A percentile compares a stretch with the other conserved stretches of the same genome.
phyloP scores from a whole-genome alignment of 2,113 vertebrate species.

The Gracilinanus agilis region DNA sequence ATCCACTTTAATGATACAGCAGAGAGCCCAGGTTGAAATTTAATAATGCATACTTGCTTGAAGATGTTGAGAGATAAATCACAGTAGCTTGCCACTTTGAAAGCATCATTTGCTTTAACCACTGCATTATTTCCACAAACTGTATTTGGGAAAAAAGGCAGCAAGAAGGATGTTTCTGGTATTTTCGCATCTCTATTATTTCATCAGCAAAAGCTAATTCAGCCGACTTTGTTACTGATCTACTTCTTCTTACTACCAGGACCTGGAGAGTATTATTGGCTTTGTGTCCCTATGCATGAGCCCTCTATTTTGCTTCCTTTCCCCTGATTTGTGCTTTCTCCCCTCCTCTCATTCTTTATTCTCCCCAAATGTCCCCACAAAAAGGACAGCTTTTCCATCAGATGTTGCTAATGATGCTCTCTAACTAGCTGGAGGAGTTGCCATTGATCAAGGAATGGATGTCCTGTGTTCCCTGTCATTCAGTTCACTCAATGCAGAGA shows the following conservation, averaged over 20 bases:
- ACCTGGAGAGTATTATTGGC: not conserved
- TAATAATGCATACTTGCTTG: constrained; percentile 80
- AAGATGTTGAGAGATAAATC: constrained; percentile 78
- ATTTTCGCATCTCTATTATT: not conserved
- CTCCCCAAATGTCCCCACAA: not conserved
- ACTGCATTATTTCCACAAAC: constrained; percentile 54
- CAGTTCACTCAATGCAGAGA: not conserved
- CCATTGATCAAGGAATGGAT: not conserved
- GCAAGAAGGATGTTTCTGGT: not conserved
- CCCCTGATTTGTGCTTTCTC: not conserved
- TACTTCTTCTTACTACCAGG: not conserved
- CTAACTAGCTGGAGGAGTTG: not conserved
- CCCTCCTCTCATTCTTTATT: not conserved
- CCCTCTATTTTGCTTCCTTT: not conserved
- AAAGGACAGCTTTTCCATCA: not conserved
- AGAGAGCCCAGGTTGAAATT: constrained; percentile 83
- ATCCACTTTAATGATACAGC: constrained; percentile 80
- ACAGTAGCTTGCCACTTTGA: constrained; percentile 38
- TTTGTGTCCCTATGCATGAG: not conserved
- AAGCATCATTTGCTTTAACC: constrained; percentile 65
- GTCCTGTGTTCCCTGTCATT: not conserved
- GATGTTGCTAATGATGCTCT: not conserved
- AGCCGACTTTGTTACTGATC: not conserved
- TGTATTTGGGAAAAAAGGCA: constrained; percentile 53
- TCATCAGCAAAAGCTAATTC: not conserved